Percentiles rank a stretch among this genome's conserved stretches.
phyloP scores from a whole-genome alignment of 2,797 vertebrate genomes.

The Oophaga sylvatica region DNA sequence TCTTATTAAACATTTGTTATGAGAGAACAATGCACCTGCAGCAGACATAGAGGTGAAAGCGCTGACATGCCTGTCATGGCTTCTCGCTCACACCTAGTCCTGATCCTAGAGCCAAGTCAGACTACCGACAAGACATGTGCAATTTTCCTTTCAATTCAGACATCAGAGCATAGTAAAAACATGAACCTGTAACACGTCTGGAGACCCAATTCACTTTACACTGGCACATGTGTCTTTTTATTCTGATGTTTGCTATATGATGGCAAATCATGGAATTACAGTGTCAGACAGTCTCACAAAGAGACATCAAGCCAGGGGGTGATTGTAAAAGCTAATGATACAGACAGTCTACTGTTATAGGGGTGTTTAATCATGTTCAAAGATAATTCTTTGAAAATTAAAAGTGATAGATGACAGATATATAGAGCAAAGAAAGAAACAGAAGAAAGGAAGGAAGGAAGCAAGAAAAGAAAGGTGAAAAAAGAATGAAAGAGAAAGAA shows the following conservation, averaged over 20 bases:
- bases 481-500: not conserved
- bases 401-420: not conserved
- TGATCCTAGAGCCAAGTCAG: slow-evolving; percentile 62
- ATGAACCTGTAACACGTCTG: slow-evolving; percentile 65
- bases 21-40: slow-evolving; percentile 59
- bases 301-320: slow-evolving; percentile 28
- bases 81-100: slow-evolving; percentile 61
- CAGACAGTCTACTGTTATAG: not conserved
- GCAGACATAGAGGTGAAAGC: slow-evolving; percentile 58
- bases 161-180: slow-evolving; percentile 67
- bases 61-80: slow-evolving; percentile 56
- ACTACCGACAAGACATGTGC: slow-evolving; percentile 73
- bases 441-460: not conserved
- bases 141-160: slow-evolving; percentile 74
- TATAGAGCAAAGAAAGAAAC: too few relatives aligned
- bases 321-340: slow-evolving; percentile 29
- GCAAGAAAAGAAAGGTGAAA: not conserved
- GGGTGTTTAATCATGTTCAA: not conserved
- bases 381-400: not conserved
- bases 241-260: slow-evolving; percentile 36
- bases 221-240: slow-evolving; percentile 33
- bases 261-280: slow-evolving; percentile 46
- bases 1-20: slow-evolving; percentile 56
- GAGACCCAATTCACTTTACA: slow-evolving; percentile 61
- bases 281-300: slow-evolving; percentile 43